These are phyloP conservation scores for Pitta sordida DNA, from an alignment of 2,113 vertebrate species.

Conservation along the genomic window DNA sequence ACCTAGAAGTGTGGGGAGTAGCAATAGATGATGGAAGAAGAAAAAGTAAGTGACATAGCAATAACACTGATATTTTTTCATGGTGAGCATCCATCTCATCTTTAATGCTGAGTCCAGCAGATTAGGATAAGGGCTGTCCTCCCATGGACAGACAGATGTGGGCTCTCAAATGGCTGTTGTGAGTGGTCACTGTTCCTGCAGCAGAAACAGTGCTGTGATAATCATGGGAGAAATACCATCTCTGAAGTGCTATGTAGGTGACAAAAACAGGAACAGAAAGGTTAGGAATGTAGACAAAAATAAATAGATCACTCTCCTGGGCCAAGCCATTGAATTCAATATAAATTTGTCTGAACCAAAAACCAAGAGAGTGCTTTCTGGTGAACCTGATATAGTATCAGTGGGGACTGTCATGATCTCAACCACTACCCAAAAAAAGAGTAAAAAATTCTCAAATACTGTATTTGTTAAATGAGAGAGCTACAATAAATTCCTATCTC, in stretches of 20 bases:
- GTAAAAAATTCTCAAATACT: background rate
- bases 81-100: background rate
- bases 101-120: background rate
- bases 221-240: background rate
- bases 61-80: background rate
- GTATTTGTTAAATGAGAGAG: background rate
- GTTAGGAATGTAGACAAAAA: background rate
- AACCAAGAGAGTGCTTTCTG: background rate
- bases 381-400: background rate
- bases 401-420: background rate
- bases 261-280: background rate
- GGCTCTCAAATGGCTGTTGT: background rate
- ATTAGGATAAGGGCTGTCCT: background rate
- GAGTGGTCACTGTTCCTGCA: fast-evolving
- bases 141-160: fast-evolving
- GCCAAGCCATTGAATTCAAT: background rate
- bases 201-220: background rate
- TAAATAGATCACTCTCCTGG: background rate
- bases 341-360: background rate
- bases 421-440: background rate
- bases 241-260: background rate
- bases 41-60: background rate
- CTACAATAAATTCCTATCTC: background rate
- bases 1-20: background rate
- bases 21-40: background rate